Base-by-base conservation (phyloP, 2,888 invertebrate genomes). In the Mactromeris polynyma region DNA sequence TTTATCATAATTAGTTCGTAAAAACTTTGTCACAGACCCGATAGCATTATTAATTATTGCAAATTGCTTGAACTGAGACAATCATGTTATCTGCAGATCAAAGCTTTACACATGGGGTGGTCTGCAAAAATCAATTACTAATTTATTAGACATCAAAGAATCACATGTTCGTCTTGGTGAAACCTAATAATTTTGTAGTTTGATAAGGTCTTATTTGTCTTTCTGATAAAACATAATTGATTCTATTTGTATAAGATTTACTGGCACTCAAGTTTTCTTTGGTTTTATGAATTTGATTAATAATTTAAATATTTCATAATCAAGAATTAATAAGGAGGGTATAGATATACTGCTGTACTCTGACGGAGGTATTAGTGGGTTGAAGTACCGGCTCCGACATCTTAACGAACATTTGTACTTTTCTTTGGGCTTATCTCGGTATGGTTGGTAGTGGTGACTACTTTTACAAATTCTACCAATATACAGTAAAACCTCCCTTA, bases 101-200 rank as follows among this genome's bases (percentile, higher is more conserved):
- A 73, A 73, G 36, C n/a, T 19, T 73, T 17, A 36, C 73, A 73
- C 73, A 33, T 17, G 36, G 73, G 73, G 79, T 79, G 79, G 79
- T 42, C 42, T 81, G 84, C 84, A 38, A 83, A 83, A 83, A 51
- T 78, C 51, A 78, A 78, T 84, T 84, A 84, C 40, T 84, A 51
- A 78, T 77, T 77, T 36, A 51, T 77, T 38, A 58, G 19, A 84
- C 84, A 78, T 84, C 78, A 84, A 84, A 84, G 84, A 36, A 36
- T 73, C 36, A 73, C 36, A 31, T 33, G 19, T 73, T 73, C 14
- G 33, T 73, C 73, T 73, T 36, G 33, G 36, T 33, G 73, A 73
- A 73, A 73, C 36, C 73, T 73, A 33, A 73, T 73, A 73, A 73
- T 73, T 73, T 36, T 36, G 33, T 36, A 36, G 73, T 73, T 73